phyloP scores from a whole-genome alignment of 2,888 invertebrate genomes.

The Polydrusus tereticollis region DNA sequence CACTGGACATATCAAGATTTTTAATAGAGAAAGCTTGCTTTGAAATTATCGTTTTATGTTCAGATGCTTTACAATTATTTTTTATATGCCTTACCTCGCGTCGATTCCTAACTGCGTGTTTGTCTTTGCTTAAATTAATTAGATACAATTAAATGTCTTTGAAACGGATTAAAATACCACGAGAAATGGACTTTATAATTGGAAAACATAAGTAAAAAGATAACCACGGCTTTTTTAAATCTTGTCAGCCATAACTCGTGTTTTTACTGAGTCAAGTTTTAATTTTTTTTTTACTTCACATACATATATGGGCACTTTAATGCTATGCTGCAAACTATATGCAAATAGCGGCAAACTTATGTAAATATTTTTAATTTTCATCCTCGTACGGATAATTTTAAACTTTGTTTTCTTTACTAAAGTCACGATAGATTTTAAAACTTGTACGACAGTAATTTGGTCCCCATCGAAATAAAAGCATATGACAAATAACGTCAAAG shows the following conservation, averaged over 20 bases:
- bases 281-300: background rate
- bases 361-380: background rate
- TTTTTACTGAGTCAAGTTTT: background rate
- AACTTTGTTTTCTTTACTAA: no score
- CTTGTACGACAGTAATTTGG: no score
- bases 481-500: no score
- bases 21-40: constrained; percentile 25
- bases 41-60: constrained; percentile 19
- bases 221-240: constrained; percentile 4
- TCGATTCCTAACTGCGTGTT: constrained; percentile 6
- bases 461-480: no score
- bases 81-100: constrained; percentile 3
- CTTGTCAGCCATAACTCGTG: background rate
- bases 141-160: constrained; percentile 24
- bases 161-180: constrained; percentile 11
- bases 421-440: no score
- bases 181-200: constrained; percentile 18
- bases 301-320: background rate
- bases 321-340: background rate
- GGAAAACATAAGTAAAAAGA: constrained; percentile 15
- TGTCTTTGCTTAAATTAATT: constrained; percentile 25
- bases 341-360: background rate
- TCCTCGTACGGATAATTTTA: background rate
- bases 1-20: constrained; percentile 21
- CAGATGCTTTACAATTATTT: constrained; percentile 16